These are phyloP conservation scores for Sylvicapra grimmia DNA, from an alignment of 2,113 vertebrate species.

Conservation along the genomic window DNA sequence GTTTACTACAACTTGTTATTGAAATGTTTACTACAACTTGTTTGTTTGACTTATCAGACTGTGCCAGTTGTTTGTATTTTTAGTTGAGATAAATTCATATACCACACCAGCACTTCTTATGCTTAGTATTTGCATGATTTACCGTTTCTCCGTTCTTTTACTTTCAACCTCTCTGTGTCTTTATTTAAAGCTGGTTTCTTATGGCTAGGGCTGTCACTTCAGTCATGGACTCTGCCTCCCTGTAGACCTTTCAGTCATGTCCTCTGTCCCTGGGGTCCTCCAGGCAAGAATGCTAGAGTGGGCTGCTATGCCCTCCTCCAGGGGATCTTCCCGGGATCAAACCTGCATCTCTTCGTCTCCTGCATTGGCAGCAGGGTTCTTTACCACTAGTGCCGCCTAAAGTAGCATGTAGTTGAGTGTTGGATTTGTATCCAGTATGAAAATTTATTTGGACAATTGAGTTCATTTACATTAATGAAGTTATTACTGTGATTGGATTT, in stretches of 20 bases:
- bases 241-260: not conserved
- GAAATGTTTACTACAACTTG: not conserved
- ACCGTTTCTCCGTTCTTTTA: not conserved
- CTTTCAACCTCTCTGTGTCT: not conserved
- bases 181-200: not conserved
- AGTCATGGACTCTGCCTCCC: not conserved
- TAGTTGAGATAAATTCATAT: not conserved
- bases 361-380: not conserved
- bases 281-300: not conserved
- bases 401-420: not conserved
- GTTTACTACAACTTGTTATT: not conserved
- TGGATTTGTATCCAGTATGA: not conserved
- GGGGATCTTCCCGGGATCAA: not conserved
- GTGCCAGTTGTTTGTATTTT: not conserved
- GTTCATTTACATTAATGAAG: not conserved
- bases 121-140: not conserved
- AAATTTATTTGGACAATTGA: not conserved
- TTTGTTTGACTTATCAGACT: not conserved
- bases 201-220: not conserved
- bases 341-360: not conserved
- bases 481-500: not conserved
- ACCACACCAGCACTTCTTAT: not conserved
- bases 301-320: not conserved
- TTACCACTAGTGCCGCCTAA: not conserved
- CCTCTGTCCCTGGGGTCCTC: not conserved